A percentile compares a stretch with the other conserved stretches of the same genome.
These are phyloP conservation scores for Corythoichthys haematopterus DNA, from an alignment of 2,113 vertebrate genomes.

Conservation along the genomic window DNA sequence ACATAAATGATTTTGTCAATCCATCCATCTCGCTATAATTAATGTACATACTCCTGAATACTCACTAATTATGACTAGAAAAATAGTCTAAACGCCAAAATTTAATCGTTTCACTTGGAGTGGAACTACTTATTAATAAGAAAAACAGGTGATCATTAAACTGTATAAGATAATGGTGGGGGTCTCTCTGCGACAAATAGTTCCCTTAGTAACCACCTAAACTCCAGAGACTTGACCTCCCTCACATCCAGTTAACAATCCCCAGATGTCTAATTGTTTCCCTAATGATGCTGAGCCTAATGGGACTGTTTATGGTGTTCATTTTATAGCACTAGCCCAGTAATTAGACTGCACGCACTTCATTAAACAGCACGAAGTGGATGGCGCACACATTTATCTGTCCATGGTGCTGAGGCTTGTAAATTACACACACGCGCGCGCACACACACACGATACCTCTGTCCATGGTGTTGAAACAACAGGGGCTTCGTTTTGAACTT, in stretches of 20 bases:
- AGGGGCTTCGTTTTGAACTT: background rate
- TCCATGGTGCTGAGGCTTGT: constrained; percentile 13
- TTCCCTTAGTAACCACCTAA: constrained; percentile 27
- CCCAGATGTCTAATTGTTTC: constrained; percentile 75
- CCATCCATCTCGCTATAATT: background rate
- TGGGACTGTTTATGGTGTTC: constrained; percentile 75
- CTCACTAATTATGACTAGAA: background rate
- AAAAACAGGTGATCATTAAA: background rate
- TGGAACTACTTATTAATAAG: background rate
- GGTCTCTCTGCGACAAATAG: background rate
- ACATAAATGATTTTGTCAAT: too few relatives aligned
- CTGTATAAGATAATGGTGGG: background rate
- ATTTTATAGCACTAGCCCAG: constrained; percentile 66
- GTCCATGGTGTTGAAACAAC: background rate
- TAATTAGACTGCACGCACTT: constrained; percentile 75
- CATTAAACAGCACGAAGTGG: constrained; percentile 60
- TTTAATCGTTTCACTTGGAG: background rate
- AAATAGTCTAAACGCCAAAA: background rate
- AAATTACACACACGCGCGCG: background rate
- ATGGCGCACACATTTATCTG: constrained; percentile 2
- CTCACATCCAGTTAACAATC: constrained; percentile 48
- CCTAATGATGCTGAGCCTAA: constrained; percentile 72
- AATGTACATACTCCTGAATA: background rate
- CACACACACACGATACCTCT: background rate
- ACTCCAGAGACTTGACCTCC: constrained; percentile 6